A percentile compares a stretch with the other conserved stretches of the same genome.
phyloP scores from a whole-genome alignment of 2,113 vertebrate genomes.

The Strix uralensis region DNA sequence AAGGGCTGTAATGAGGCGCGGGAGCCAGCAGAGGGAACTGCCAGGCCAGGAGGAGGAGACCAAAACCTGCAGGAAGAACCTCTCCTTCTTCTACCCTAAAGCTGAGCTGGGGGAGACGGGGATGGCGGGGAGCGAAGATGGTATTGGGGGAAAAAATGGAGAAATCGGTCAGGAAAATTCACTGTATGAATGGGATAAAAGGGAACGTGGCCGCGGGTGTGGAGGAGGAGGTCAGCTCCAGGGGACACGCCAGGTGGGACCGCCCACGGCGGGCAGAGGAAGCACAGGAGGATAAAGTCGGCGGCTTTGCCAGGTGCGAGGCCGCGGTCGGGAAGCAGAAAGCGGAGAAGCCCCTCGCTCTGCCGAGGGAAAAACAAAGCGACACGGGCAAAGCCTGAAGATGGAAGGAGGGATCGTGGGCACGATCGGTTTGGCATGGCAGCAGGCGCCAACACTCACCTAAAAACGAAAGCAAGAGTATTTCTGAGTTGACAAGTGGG shows the following conservation, averaged over 20 bases:
- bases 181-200: background rate
- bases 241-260: background rate
- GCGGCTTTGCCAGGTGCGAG: too few species aligned
- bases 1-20: background rate
- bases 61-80: background rate
- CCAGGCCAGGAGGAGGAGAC: background rate
- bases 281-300: background rate
- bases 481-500: background rate
- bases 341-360: background rate
- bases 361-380: background rate
- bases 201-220: rapidly evolving
- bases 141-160: background rate
- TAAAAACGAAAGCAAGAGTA: background rate
- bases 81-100: background rate
- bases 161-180: background rate
- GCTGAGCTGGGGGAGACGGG: background rate
- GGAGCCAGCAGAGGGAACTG: background rate
- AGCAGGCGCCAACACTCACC: background rate
- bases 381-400: background rate
- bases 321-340: background rate
- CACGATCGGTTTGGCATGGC: background rate
- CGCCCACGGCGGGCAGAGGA: too few species aligned
- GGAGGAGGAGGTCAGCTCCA: background rate
- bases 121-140: background rate
- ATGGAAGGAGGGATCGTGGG: background rate